Base-by-base conservation (phyloP, 2,888 invertebrate genomes). In the Sympetrum striolatum region DNA sequence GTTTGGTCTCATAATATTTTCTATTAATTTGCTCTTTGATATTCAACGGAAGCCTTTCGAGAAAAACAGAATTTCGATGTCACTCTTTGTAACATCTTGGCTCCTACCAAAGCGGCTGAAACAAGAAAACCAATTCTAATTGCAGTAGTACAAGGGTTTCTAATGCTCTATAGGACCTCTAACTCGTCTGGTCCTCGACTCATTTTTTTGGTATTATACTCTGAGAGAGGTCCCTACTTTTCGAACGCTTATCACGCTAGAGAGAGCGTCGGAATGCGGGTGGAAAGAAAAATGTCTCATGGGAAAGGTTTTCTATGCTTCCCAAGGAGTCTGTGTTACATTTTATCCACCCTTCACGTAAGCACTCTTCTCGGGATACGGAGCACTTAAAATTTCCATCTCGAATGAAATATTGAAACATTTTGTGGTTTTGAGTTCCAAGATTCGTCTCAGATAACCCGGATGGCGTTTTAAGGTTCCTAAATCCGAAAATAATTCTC, bases 221-320 rank as follows among this genome's bases (percentile, higher is more conserved):
- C 31, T 31, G 12, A 73, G 14, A 31, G 14, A 53, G 53, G 53
- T 82, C 35, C 31, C 82, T 73, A 58, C 35, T 53, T 58, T 31
- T 44, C 35, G 31, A 48, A n/a, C 53, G 58, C 82, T 82, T 82
- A 82, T 82, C 82, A 82, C 82, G 82, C 58, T 58, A 82, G 82
- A 82, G 58, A 3, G 22, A 12, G 48, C 82, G 18, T 18, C 53
- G 82, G 82, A 82, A 82, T 82, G 82, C 35, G 25, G 1, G 18
- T 25, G 35, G 35, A 15, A 58, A 18, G 22, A 82, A 58, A 35
- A 58, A 82, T 82, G 82, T 58, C 10, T 14, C 82, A 53, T 58
- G 82, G 35, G 35, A 82, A 82, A 82, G 82, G 58, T 18, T 82
- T 82, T 58, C 18, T 53, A 31, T 82, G 82, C 81, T 82, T 35